Evolutionary conservation across 2,113 vertebrate species (phyloP).

Genomic region (Sebastes schlegelii): DNA sequence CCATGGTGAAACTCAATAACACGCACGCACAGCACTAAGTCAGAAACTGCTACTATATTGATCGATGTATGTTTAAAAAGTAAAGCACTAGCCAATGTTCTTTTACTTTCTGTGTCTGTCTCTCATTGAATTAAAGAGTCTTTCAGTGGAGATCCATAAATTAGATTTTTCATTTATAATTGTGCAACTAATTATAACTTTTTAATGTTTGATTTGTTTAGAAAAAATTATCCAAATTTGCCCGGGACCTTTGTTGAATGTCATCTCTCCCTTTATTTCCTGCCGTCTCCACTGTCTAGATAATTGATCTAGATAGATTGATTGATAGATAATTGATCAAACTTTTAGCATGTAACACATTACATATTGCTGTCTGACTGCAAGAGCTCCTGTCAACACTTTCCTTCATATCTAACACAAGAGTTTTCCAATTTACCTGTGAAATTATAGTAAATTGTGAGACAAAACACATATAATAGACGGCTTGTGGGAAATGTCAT

Average conservation of each 20-base stretch:
- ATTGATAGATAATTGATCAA: not conserved
- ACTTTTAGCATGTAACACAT: not conserved
- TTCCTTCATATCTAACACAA: not conserved
- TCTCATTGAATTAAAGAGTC: not conserved
- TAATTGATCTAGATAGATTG: too few species aligned
- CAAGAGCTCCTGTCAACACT: not conserved
- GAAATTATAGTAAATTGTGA: not conserved
- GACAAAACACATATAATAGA: not conserved
- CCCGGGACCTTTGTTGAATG: not conserved
- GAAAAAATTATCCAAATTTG: not conserved
- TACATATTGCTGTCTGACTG: not conserved
- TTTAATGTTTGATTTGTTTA: not conserved
- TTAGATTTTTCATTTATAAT: not conserved
- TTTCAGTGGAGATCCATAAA: not conserved
- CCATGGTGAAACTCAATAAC: conserved; percentile 34
- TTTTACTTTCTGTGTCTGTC: not conserved
- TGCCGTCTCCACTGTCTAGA: not conserved
- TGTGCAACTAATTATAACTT: conserved; percentile 5
- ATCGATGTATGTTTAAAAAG: not conserved
- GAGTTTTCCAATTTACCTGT: not conserved
- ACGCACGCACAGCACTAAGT: not conserved
- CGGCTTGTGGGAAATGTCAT: not conserved
- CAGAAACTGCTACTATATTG: not conserved
- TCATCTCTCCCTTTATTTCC: not conserved
- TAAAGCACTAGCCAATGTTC: not conserved